phyloP scores from a whole-genome alignment of 2,113 vertebrate species.

The Gobius niger region DNA sequence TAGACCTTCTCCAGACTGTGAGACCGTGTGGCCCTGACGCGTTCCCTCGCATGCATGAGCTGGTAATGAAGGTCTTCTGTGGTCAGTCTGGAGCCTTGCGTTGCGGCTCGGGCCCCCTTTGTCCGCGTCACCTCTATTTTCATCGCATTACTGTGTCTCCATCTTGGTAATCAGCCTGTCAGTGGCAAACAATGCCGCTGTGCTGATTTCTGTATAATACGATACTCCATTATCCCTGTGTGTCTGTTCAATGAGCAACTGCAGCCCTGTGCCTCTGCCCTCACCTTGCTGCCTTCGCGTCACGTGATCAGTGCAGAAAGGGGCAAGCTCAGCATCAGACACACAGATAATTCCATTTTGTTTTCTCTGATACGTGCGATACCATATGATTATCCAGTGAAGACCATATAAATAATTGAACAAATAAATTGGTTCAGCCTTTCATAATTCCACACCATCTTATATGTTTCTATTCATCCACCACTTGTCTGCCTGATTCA shows the following conservation, averaged over 20 bases:
- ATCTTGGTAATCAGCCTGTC: conserved; percentile 16
- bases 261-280: conserved; percentile 21
- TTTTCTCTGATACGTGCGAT: not conserved
- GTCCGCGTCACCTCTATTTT: conserved; percentile 3
- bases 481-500: not conserved
- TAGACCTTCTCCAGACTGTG: not conserved
- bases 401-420: too few species aligned
- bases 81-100: conserved; percentile 20
- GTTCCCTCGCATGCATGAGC: not conserved
- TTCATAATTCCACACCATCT: too few species aligned
- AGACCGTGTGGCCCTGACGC: not conserved
- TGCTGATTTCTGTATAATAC: conserved; percentile 52
- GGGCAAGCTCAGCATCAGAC: not conserved
- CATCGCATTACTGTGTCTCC: not conserved
- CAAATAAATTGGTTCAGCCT: too few species aligned
- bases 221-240: conserved; percentile 49
- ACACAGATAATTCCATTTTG: not conserved
- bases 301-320: conserved; percentile 26
- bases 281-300: conserved; percentile 16
- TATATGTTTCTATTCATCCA: not conserved
- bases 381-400: not conserved
- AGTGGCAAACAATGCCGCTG: conserved; percentile 36
- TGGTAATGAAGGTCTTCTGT: conserved; percentile 49
- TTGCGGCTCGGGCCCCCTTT: conserved; percentile 10
- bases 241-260: conserved; percentile 41